phyloP scores from a whole-genome alignment of 2,888 invertebrate genomes.

The Myopa testacea region DNA sequence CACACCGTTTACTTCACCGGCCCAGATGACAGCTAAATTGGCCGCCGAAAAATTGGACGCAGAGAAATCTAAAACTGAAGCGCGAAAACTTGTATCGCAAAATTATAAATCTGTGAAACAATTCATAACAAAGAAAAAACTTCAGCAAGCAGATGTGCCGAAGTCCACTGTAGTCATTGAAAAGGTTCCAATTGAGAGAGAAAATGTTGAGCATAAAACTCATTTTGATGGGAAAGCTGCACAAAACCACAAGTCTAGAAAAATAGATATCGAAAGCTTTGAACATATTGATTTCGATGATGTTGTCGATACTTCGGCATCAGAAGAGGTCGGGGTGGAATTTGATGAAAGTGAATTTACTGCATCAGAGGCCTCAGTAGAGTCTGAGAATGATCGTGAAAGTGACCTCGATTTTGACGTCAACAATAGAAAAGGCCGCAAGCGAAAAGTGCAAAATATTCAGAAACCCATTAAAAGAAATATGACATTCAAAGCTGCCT shows the following conservation, averaged over 20 bases:
- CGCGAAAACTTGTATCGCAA: constrained; percentile 56
- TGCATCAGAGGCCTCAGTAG: constrained; percentile 68
- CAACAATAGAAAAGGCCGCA: constrained; percentile 67
- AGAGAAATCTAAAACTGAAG: constrained; percentile 52
- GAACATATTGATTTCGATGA: constrained; percentile 51
- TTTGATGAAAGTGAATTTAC: constrained; percentile 69
- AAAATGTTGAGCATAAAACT: constrained; percentile 31
- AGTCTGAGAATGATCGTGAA: constrained; percentile 71
- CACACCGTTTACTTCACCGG: constrained; percentile 77
- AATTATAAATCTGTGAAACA: constrained; percentile 49
- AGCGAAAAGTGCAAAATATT: constrained; percentile 52
- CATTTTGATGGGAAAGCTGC: constrained; percentile 34
- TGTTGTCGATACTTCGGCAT: constrained; percentile 49
- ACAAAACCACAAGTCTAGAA: constrained; percentile 28
- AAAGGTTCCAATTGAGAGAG: constrained; percentile 22
- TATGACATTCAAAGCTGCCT: constrained; percentile 33
- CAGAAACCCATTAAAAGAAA: constrained; percentile 41
- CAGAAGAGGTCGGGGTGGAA: constrained; percentile 67
- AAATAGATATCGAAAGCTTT: constrained; percentile 38
- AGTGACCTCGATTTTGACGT: constrained; percentile 76
- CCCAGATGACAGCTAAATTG: constrained; percentile 67
- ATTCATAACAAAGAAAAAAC: constrained; percentile 54
- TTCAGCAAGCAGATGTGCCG: constrained; percentile 9
- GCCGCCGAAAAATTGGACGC: constrained; percentile 54
- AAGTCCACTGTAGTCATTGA: constrained; percentile 11